Evolutionary conservation across 2,797 vertebrate genomes (phyloP), one percentile per base, ranked within the genome.

Genomic region (Manis javanica): DNA sequence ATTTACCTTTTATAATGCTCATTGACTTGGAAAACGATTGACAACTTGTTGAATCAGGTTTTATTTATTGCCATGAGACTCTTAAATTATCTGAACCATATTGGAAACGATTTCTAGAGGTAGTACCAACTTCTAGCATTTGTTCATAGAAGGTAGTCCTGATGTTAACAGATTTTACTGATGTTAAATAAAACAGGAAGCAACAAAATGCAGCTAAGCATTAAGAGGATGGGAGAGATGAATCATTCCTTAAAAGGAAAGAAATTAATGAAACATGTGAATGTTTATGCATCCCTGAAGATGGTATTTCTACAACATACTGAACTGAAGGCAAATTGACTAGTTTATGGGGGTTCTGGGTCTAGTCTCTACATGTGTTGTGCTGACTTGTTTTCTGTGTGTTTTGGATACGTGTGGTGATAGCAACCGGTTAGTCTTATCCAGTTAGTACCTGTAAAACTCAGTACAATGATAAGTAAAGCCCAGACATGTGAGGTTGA

Each of bases 351-450:
- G n/a, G 46, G 39, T 37, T 81, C 92, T 95, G 82, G 55, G 42
- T 86, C 88, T 42, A 83, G 96, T 92, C 94, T 95, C 87, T n/a
- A 49, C 95, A 84, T 97, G 82, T 49, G 63, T 51, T 46, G 29
- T 12, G 37, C 74, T 75, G 39, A 92, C 42, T 61, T 74, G 87
- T 87, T 92, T 83, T 86, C 83, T 77, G 46, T 39, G 51, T 92
- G 94, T 96, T 96, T 96, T 96, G 95, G 90, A 90, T 93, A 96
- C 59, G 1, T 16, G 72, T 23, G 21, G 34, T 18, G 78, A 91
- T 83, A 89, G 95, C 97, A 95, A 96, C 93, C 66, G 85, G n/a
- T 53, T 49, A 51, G 72, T 59, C 55, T 82, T 46, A 46, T 46
- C 46, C 46, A 46, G 46, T 46, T 46, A 46, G 46, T 46, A 46